A percentile compares a stretch with the other conserved stretches of the same genome.
Conservation (phyloP, 2,888 invertebrate genomes). For the Dasysyrphus albostriatus region DNA sequence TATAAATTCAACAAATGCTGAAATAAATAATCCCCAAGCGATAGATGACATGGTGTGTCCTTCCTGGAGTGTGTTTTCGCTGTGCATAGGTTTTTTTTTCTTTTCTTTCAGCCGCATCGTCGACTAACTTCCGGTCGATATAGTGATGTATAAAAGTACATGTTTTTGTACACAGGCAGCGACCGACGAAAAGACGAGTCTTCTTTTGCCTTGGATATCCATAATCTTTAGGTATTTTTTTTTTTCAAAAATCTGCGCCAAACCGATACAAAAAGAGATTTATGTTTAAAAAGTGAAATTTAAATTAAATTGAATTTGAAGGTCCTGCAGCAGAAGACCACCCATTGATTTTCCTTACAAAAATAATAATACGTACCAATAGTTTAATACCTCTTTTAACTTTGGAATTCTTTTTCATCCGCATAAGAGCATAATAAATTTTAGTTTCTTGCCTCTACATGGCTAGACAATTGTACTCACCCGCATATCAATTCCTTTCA, state of each 20-base stretch:
- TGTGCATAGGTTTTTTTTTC: neutral
- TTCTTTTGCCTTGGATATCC: neutral
- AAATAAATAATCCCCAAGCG: slow-evolving; percentile 75
- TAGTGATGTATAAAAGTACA: neutral
- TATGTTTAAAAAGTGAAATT: slow-evolving; percentile 15
- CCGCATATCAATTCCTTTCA: neutral
- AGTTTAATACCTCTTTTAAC: neutral
- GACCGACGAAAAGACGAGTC: neutral
- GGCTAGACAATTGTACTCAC: neutral
- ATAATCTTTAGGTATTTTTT: neutral
- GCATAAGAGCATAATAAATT: slow-evolving; percentile 48
- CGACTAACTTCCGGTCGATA: slow-evolving; percentile 55
- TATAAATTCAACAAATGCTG: slow-evolving; percentile 75
- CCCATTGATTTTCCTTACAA: slow-evolving; percentile 10
- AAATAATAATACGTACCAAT: neutral
- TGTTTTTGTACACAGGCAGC: neutral
- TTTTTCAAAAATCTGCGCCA: neutral
- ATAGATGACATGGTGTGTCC: slow-evolving; percentile 72
- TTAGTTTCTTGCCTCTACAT: slow-evolving; percentile 2
- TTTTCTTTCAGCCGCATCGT: slow-evolving; percentile 51
- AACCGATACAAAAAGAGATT: neutral
- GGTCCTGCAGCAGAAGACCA: slow-evolving; percentile 22
- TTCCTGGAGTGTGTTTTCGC: slow-evolving; percentile 55
- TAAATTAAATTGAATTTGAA: slow-evolving; percentile 35
- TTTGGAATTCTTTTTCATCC: slow-evolving; percentile 37